A percentile compares a stretch with the other conserved stretches of the same genome.
These are phyloP conservation scores for Simalia tracyae DNA, from an alignment of 2,797 vertebrate species.

Conservation along the genomic window DNA sequence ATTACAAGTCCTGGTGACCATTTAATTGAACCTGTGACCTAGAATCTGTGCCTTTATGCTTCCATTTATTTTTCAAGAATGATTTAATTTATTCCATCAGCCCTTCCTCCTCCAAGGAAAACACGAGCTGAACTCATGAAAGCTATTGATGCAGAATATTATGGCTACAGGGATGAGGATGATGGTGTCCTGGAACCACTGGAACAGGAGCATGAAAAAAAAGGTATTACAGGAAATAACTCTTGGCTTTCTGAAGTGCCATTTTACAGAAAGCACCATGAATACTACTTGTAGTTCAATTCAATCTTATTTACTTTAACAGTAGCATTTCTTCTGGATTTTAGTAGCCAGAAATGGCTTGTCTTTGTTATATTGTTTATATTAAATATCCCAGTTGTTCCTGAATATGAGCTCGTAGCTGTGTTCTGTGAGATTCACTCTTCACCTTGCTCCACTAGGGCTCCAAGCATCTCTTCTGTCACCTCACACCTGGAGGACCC, in stretches of 20 bases:
- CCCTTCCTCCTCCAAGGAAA: constrained; percentile 87
- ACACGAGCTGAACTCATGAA: constrained; percentile 96
- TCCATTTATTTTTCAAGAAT: neutral
- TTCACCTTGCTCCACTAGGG: neutral
- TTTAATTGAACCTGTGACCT: neutral
- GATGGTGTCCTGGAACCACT: constrained; percentile 90
- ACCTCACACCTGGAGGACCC: neutral
- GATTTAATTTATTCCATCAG: constrained; percentile 65
- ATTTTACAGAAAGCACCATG: neutral
- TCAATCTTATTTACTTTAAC: neutral
- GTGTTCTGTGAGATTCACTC: neutral
- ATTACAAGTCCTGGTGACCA: fast-evolving
- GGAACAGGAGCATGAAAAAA: constrained; percentile 88
- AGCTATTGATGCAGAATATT: constrained; percentile 93
- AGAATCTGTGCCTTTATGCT: neutral
- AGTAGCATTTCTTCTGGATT: neutral
- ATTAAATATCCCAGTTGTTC: neutral
- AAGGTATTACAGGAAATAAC: constrained; percentile 69
- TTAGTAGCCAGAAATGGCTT: neutral
- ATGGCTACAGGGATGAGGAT: constrained; percentile 94
- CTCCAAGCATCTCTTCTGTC: neutral
- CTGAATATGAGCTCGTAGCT: neutral
- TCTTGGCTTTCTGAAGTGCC: neutral
- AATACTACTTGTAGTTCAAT: neutral
- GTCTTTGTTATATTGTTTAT: neutral